Base-by-base conservation (phyloP, 2,113 vertebrate genomes). In the Pontoporia blainvillei region DNA sequence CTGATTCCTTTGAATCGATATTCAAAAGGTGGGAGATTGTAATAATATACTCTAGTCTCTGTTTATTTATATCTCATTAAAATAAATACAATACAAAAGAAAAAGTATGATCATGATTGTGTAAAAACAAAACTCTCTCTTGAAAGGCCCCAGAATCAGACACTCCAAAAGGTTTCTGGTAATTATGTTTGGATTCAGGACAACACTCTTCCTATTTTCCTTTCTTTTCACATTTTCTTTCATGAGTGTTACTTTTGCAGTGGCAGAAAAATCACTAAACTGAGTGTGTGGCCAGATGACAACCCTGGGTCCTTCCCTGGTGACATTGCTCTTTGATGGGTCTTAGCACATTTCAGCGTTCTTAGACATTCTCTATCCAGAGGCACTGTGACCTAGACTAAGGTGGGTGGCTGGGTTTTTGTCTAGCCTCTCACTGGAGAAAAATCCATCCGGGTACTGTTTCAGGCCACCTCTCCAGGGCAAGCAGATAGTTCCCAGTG, bases 401-500 rank as follows among this genome's bases (percentile, higher is more conserved):
- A 13, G 20, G 49, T 1, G 57, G 31, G 11, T 0, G 9, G 6
- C 20, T 4, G 34, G 62, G 64, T 3, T 21, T 34, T 25, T 57
- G 18, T 23, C 39, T 34, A 29, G n/a, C 18, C 29, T 78, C 36
- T 67, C 14, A 3, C 31, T 21, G 76, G 85, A 29, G 49, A 21
- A 17, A 9, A 75, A 39, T 41, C 23, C 49, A 11, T 1, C 21
- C 8, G 0, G 44, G 34, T 49, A 5, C 23, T 1, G 15, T 1
- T 29, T 25, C 8, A 27, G 27, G 62, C n/a, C 34, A 25, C 27
- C 64, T 18, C 71, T 36, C 1, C 0, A 4, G 78, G 39, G 23
- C 27, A 4, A 29, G 10, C 62, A 29, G 23, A 25, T 2, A 61
- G 23, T 7, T 57, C 8, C 8, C 36, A 4, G 59, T 0, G 39